Evolutionary conservation across 2,113 vertebrate species (phyloP).

Genomic region (Eulemur macaco): DNA sequence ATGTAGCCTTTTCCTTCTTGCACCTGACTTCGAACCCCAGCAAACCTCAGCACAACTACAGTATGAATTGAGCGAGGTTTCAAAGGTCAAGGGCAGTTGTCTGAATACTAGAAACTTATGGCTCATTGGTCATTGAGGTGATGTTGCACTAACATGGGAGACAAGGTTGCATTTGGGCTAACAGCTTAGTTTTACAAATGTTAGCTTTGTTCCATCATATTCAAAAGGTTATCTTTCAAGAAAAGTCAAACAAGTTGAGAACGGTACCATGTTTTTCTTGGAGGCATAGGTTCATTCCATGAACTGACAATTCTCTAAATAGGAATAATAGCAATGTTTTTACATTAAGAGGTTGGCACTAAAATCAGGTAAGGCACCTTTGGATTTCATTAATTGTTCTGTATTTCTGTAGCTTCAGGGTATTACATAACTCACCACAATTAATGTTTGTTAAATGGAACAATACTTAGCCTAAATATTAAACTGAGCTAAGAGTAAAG

Average conservation of each 20-base stretch:
- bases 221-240: neutral
- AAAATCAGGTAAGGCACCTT: neutral
- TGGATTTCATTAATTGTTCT: constrained; percentile 16
- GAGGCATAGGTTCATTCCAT: neutral
- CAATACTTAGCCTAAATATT: constrained; percentile 1
- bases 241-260: neutral
- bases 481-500: neutral
- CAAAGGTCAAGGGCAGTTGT: neutral
- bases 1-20: neutral
- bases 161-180: neutral
- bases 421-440: neutral
- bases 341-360: neutral
- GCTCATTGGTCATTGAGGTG: neutral
- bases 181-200: neutral
- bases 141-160: neutral
- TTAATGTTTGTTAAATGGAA: constrained; percentile 25
- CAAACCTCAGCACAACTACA: neutral
- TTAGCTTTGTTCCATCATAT: neutral
- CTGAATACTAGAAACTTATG: neutral
- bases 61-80: neutral
- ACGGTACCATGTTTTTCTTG: neutral
- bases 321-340: neutral
- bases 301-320: neutral
- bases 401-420: neutral
- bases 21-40: neutral